Evolutionary conservation across 2,113 vertebrate genomes (phyloP).

Genomic region (Chloebia gouldiae): DNA sequence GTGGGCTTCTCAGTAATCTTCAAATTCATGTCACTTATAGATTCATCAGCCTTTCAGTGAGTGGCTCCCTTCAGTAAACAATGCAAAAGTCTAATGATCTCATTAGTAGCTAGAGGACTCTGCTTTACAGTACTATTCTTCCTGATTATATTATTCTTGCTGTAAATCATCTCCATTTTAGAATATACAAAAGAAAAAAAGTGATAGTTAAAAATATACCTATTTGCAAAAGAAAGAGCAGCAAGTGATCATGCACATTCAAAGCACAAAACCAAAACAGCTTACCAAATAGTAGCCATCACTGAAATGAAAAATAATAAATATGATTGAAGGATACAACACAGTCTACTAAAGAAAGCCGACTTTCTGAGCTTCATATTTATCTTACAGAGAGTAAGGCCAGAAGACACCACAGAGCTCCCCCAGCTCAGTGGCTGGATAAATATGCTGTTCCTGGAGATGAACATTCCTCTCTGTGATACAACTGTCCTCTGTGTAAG

Average conservation of each 20-base stretch:
- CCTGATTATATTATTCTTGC: background rate
- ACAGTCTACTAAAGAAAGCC: background rate
- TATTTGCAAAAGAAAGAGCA: background rate
- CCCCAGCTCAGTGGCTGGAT: background rate
- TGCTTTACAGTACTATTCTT: background rate
- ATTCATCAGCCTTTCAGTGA: conserved; percentile 18
- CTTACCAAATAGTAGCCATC: background rate
- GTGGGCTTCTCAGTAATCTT: background rate
- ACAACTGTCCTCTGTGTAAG: background rate
- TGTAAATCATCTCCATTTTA: background rate
- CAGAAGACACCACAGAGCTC: background rate
- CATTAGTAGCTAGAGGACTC: background rate
- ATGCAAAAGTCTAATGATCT: conserved; percentile 4
- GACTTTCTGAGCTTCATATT: background rate
- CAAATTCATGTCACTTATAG: background rate
- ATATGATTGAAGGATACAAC: background rate
- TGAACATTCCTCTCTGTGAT: background rate
- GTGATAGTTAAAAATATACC: background rate
- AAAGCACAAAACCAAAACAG: background rate
- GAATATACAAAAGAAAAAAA: background rate
- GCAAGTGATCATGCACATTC: background rate
- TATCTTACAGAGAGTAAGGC: background rate
- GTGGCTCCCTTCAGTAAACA: background rate
- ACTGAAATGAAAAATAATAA: background rate
- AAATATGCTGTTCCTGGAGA: background rate